Evolutionary conservation across 2,888 invertebrate genomes (phyloP).

Genomic region (Eupeodes luniger): DNA sequence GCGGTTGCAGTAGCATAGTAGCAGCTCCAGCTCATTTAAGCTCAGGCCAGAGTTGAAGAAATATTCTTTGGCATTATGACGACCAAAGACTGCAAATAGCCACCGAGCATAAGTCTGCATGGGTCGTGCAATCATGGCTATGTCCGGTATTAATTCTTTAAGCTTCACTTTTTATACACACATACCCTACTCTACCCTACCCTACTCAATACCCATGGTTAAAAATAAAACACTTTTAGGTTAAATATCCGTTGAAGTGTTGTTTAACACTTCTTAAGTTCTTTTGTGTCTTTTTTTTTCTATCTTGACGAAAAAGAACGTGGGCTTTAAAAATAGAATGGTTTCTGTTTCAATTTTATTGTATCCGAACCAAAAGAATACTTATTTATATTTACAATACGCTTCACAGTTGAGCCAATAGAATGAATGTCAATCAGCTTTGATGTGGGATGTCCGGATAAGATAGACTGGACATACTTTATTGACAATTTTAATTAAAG

Average conservation of each 20-base stretch:
- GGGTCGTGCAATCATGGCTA: slow-evolving; percentile 8
- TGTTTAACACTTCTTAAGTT: slow-evolving; percentile 11
- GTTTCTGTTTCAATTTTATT: not conserved
- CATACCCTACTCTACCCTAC: not conserved
- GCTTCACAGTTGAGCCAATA: too few species aligned
- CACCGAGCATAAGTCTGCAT: not conserved
- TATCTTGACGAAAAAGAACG: not conserved
- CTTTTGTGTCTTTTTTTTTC: not conserved
- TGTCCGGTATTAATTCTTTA: slow-evolving; percentile 18
- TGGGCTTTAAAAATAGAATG: slow-evolving; percentile 31
- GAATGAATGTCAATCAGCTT: too few species aligned
- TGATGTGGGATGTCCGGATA: too few species aligned
- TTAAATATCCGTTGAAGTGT: slow-evolving; percentile 25
- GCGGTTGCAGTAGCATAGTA: not conserved
- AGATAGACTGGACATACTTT: too few species aligned
- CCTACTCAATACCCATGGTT: not conserved
- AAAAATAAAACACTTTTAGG: slow-evolving; percentile 32
- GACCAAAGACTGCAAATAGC: slow-evolving; percentile 18
- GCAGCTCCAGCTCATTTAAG: not conserved
- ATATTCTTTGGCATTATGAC: slow-evolving; percentile 24
- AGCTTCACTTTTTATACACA: not conserved
- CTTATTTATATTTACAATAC: too few species aligned
- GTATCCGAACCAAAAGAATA: not conserved
- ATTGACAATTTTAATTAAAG: too few species aligned
- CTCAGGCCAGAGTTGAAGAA: not conserved